Conservation (phyloP, 2,797 vertebrate species). For the Anguilla obscura region DNA sequence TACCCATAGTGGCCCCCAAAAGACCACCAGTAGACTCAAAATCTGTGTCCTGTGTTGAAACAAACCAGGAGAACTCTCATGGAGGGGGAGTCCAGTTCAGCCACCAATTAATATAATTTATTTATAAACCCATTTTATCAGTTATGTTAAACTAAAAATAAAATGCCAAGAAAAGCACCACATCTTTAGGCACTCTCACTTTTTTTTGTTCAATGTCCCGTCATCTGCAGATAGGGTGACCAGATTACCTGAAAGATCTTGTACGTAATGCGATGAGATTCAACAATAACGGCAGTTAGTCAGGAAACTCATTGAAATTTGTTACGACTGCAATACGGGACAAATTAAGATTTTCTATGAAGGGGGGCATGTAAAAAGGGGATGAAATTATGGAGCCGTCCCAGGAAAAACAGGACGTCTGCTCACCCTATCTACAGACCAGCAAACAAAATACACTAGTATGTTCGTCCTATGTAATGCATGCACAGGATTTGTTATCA, state of each 20-base stretch:
- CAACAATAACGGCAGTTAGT: no score
- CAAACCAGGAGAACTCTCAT: not conserved
- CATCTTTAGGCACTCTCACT: not conserved
- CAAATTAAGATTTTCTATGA: no score
- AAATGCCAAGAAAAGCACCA: not conserved
- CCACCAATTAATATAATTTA: not conserved
- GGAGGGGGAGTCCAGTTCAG: not conserved
- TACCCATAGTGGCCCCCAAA: constrained; percentile 88
- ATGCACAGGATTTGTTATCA: no score
- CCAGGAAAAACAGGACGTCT: no score
- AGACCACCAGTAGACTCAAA: constrained; percentile 93
- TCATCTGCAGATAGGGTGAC: not conserved
- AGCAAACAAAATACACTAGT: not conserved
- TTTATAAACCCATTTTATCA: not conserved
- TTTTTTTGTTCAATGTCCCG: not conserved
- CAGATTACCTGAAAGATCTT: no score
- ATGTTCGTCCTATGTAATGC: no score
- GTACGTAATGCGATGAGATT: no score
- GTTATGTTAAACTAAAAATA: constrained; percentile 7
- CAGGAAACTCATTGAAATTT: no score
- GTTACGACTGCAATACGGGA: no score
- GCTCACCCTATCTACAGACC: not conserved
- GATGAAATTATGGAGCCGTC: no score
- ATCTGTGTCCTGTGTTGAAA: constrained; percentile 79
- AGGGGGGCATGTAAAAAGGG: no score